These are phyloP conservation scores for Falco punctatus DNA, from an alignment of 2,113 vertebrate genomes.

Conservation along the genomic window DNA sequence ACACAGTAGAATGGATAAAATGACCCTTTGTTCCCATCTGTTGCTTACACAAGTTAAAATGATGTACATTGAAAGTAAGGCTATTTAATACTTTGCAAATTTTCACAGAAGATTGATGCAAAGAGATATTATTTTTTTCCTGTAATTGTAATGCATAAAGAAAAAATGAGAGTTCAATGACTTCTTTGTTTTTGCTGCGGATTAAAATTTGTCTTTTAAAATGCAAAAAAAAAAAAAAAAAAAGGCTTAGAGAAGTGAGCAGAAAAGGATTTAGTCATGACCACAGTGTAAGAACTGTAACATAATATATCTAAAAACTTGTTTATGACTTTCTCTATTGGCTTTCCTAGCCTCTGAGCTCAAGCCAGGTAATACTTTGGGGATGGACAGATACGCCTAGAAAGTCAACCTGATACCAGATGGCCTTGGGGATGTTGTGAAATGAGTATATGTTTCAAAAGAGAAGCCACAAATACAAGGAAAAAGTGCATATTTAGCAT, in stretches of 20 bases:
- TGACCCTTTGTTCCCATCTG: slow-evolving; percentile 28
- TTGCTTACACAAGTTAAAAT: slow-evolving; percentile 25
- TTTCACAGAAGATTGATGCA: slow-evolving; percentile 18
- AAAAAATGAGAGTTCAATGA: neutral
- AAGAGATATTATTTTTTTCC: neutral
- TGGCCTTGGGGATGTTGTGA: neutral
- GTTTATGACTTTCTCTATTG: neutral
- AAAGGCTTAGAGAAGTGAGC: neutral
- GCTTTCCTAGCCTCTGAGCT: neutral
- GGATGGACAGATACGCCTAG: neutral
- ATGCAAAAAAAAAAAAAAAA: neutral
- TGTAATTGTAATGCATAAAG: neutral
- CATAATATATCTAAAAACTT: neutral
- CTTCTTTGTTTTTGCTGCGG: neutral
- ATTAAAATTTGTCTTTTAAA: neutral
- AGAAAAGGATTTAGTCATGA: neutral
- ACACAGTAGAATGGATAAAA: neutral
- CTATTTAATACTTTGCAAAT: slow-evolving; percentile 34
- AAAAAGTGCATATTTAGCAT: neutral
- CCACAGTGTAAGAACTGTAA: neutral
- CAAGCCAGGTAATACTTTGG: slow-evolving; percentile 4
- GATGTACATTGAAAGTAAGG: neutral
- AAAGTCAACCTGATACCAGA: neutral
- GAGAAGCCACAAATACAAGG: neutral
- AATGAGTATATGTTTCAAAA: neutral